Conservation (phyloP, 2,113 vertebrate genomes). For the Centropus unirufus region DNA sequence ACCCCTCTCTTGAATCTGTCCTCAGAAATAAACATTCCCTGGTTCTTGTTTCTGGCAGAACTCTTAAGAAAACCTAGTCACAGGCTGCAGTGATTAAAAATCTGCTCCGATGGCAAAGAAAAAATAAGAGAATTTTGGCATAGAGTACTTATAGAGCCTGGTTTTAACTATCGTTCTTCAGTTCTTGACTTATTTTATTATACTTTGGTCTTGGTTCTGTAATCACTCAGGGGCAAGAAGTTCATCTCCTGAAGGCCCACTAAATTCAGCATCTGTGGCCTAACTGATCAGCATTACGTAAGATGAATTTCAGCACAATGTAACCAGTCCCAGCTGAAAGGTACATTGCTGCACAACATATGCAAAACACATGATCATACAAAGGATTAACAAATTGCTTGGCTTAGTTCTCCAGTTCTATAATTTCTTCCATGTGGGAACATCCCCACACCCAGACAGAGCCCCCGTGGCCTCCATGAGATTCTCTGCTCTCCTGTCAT, state of each 20-base stretch:
- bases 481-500: background rate
- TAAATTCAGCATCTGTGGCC: conserved; percentile 47
- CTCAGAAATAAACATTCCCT: conserved; percentile 45
- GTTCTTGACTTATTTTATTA: conserved; percentile 43
- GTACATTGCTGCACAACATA: conserved; percentile 26
- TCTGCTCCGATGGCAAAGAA: conserved; percentile 14
- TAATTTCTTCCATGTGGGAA: conserved; percentile 60
- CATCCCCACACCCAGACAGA: background rate
- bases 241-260: conserved; percentile 32
- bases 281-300: conserved; percentile 7
- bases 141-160: background rate
- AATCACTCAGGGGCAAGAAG: background rate
- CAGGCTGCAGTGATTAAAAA: conserved; percentile 14
- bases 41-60: conserved; percentile 42
- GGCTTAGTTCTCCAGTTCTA: background rate
- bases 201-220: conserved; percentile 25
- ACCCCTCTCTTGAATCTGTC: conserved; percentile 34
- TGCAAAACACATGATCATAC: conserved; percentile 9
- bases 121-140: background rate
- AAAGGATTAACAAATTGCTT: conserved; percentile 42
- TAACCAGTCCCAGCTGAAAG: conserved; percentile 41
- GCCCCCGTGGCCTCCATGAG: background rate
- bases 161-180: background rate
- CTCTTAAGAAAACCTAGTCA: conserved; percentile 28
- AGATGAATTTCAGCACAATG: conserved; percentile 7